Conservation (phyloP, 2,113 vertebrate species). For the Morone saxatilis region DNA sequence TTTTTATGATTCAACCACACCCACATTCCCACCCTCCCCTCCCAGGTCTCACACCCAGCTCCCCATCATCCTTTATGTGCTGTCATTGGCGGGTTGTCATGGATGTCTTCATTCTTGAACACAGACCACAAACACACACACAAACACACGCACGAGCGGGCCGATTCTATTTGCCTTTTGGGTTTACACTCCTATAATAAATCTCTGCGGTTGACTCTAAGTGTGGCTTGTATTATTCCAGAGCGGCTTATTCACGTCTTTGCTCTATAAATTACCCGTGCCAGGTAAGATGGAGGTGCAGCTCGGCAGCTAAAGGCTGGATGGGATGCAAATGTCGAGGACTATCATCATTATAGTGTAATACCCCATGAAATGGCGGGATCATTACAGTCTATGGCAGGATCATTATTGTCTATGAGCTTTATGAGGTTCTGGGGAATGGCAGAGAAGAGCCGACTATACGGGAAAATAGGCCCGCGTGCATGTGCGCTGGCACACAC, state of each 20-base stretch:
- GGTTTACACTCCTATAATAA: slow-evolving; percentile 82
- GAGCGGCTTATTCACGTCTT: slow-evolving; percentile 87
- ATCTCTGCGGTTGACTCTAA: slow-evolving; percentile 89
- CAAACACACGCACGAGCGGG: not conserved
- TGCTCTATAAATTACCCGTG: slow-evolving; percentile 93
- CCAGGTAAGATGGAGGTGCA: slow-evolving; percentile 93
- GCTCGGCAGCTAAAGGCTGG: slow-evolving; percentile 91
- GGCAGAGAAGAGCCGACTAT: slow-evolving; percentile 82
- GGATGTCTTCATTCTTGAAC: slow-evolving; percentile 81
- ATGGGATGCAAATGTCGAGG: slow-evolving; percentile 97
- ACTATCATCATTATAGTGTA: slow-evolving; percentile 99
- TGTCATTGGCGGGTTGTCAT: slow-evolving; percentile 73
- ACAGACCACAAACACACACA: slow-evolving; percentile 25
- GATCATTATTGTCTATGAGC: slow-evolving; percentile 91
- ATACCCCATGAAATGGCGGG: slow-evolving; percentile 99
- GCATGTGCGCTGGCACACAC: not conserved
- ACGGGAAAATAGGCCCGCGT: slow-evolving; percentile 66
- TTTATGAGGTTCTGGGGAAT: slow-evolving; percentile 92
- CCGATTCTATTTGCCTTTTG: slow-evolving; percentile 67
- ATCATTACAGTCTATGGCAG: slow-evolving; percentile 94
- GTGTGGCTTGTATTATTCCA: slow-evolving; percentile 91
- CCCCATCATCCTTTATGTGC: slow-evolving; percentile 78
- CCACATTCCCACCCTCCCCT: slow-evolving; percentile 56
- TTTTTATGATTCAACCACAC: slow-evolving; percentile 78
- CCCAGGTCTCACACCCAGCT: slow-evolving; percentile 61